phyloP scores from a whole-genome alignment of 2,113 vertebrate genomes.

The Dicentrarchus labrax region DNA sequence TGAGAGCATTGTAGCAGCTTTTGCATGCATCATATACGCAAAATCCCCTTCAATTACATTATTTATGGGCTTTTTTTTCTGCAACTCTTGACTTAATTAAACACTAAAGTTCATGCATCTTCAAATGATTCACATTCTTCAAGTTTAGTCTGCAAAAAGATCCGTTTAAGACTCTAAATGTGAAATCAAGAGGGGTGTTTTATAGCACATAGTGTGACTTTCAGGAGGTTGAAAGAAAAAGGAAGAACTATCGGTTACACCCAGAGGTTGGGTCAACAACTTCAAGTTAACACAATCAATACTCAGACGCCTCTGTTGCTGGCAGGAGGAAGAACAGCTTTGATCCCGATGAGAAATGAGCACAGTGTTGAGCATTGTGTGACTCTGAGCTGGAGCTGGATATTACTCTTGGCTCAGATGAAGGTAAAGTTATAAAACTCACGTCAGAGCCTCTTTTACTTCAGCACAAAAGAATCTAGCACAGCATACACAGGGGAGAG shows the following conservation, averaged over 20 bases:
- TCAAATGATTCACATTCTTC: not conserved
- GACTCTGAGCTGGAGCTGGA: not conserved
- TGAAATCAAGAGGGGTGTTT: not conserved
- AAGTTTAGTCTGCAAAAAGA: not conserved
- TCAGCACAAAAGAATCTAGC: constrained; percentile 44
- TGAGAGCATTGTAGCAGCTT: not conserved
- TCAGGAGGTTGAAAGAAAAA: not conserved
- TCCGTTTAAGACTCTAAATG: not conserved
- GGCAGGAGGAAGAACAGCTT: not conserved
- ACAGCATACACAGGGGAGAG: not conserved
- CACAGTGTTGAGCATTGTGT: not conserved
- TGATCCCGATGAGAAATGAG: accelerated
- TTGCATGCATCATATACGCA: not conserved
- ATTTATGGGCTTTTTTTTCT: too few relatives aligned
- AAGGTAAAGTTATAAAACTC: not conserved
- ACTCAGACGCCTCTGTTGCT: not conserved
- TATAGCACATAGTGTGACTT: not conserved
- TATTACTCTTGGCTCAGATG: not conserved
- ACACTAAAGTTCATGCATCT: too few relatives aligned
- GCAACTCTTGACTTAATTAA: too few relatives aligned
- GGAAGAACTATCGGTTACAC: constrained; percentile 46
- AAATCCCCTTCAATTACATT: too few relatives aligned
- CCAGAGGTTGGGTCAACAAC: not conserved
- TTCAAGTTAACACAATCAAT: not conserved
- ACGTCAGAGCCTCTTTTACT: not conserved